Conservation (phyloP, 2,797 vertebrate genomes). For the Sciaenops ocellatus region DNA sequence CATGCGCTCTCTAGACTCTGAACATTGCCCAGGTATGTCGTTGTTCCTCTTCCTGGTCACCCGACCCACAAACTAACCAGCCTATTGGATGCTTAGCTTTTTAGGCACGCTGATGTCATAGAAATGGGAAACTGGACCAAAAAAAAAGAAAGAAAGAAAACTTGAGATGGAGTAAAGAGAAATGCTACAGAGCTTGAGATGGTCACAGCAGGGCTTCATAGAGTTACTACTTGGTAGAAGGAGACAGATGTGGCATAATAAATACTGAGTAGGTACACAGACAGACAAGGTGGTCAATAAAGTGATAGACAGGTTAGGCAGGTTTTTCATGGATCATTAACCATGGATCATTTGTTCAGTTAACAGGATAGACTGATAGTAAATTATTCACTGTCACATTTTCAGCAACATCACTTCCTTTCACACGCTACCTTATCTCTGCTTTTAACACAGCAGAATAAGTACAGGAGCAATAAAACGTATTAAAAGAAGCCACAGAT, state of each 20-base stretch:
- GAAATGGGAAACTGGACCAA: conserved; percentile 35
- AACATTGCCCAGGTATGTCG: conserved; percentile 99
- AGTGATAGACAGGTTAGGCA: background rate
- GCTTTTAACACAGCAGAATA: background rate
- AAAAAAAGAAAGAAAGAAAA: conserved; percentile 26
- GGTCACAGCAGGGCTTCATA: conserved; percentile 74
- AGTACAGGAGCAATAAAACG: background rate
- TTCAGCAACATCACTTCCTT: background rate
- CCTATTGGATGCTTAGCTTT: conserved; percentile 90
- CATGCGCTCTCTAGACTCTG: conserved; percentile 99
- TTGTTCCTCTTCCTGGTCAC: conserved; percentile 99
- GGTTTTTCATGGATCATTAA: conserved; percentile 20
- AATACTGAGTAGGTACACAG: conserved; percentile 7
- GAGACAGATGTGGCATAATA: conserved; percentile 18
- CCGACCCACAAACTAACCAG: conserved; percentile 93
- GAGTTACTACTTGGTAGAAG: background rate
- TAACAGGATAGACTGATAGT: background rate
- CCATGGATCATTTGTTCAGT: conserved; percentile 13
- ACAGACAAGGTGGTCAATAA: background rate
- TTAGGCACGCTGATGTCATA: conserved; percentile 83
- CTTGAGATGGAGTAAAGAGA: conserved; percentile 42
- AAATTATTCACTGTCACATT: background rate
- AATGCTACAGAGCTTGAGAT: conserved; percentile 93
- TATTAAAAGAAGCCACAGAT: conserved; percentile 2
- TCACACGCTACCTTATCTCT: background rate